Conservation (phyloP, 1,140 invertebrate species). For the Pogonomyrmex barbatus region DNA sequence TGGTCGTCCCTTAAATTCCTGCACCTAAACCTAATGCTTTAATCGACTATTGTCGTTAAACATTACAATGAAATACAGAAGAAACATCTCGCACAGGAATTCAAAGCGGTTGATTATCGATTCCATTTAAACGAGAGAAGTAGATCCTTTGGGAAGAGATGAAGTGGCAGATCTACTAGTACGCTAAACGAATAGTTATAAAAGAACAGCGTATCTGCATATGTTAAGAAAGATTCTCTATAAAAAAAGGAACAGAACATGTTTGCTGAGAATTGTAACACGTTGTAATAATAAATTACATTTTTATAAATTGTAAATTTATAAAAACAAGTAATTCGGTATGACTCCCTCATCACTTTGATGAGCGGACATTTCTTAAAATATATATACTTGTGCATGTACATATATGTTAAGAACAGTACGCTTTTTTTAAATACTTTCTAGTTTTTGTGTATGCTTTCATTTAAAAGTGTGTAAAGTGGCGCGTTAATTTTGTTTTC, state of each 20-base stretch:
- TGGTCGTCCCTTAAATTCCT: slow-evolving; percentile 36
- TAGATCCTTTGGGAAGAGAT: slow-evolving; percentile 57
- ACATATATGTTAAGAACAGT: slow-evolving; percentile 31
- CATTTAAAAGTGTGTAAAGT: slow-evolving; percentile 51
- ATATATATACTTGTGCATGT: slow-evolving; percentile 21
- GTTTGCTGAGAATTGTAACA: slow-evolving; percentile 40
- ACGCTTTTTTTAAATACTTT: slow-evolving; percentile 51
- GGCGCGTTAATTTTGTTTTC: slow-evolving; percentile 11
- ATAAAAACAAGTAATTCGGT: slow-evolving; percentile 51
- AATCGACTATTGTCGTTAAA: slow-evolving; percentile 37
- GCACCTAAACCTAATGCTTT: slow-evolving; percentile 36
- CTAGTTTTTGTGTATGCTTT: slow-evolving; percentile 30
- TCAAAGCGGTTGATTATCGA: slow-evolving; percentile 34
- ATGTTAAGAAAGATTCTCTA: slow-evolving; percentile 30
- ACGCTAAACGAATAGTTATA: slow-evolving; percentile 35
- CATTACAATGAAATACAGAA: slow-evolving; percentile 38
- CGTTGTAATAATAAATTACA: slow-evolving; percentile 51
- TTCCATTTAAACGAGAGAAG: slow-evolving; percentile 42
- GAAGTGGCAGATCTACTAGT: slow-evolving; percentile 36
- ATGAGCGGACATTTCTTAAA: slow-evolving; percentile 43
- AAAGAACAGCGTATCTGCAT: slow-evolving; percentile 46
- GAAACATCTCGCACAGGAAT: slow-evolving; percentile 51
- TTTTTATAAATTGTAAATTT: slow-evolving; percentile 53
- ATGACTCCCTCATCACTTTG: slow-evolving; percentile 39
- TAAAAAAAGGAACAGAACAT: slow-evolving; percentile 16